Evolutionary conservation across 2,797 vertebrate species (phyloP).

Genomic region (Manis pentadactyla): DNA sequence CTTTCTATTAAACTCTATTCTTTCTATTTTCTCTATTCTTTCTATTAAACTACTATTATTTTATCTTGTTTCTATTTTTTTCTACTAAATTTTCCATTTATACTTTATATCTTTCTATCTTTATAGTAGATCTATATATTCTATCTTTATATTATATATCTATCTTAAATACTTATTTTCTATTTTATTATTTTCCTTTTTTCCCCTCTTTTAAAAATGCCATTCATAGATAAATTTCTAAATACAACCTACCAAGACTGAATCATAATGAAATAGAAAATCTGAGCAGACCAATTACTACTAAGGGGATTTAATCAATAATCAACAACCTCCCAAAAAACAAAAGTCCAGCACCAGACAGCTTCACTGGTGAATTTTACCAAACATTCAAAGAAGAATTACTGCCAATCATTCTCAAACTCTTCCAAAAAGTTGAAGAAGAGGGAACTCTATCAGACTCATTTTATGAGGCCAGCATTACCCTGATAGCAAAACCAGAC

Average conservation of each 20-base stretch:
- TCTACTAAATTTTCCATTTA: slow-evolving; percentile 33
- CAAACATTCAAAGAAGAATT: neutral
- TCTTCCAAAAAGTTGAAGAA: neutral
- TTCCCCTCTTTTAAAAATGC: neutral
- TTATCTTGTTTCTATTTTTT: neutral
- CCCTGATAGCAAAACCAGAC: neutral
- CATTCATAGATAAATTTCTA: neutral
- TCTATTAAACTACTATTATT: neutral
- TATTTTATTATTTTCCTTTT: neutral
- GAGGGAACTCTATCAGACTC: neutral
- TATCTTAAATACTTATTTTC: neutral
- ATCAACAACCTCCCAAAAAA: neutral
- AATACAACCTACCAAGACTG: neutral
- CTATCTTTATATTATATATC: neutral
- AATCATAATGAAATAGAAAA: neutral
- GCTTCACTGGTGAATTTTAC: neutral
- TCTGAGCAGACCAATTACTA: neutral
- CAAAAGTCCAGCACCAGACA: neutral
- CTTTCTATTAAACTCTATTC: neutral
- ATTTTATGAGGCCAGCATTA: neutral
- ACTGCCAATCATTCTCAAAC: neutral
- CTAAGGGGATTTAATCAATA: neutral
- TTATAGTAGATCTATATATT: neutral
- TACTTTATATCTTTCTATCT: neutral
- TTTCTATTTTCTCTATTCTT: neutral